Evolutionary conservation across 2,113 vertebrate genomes (phyloP).

Genomic region (Pseudonaja textilis): DNA sequence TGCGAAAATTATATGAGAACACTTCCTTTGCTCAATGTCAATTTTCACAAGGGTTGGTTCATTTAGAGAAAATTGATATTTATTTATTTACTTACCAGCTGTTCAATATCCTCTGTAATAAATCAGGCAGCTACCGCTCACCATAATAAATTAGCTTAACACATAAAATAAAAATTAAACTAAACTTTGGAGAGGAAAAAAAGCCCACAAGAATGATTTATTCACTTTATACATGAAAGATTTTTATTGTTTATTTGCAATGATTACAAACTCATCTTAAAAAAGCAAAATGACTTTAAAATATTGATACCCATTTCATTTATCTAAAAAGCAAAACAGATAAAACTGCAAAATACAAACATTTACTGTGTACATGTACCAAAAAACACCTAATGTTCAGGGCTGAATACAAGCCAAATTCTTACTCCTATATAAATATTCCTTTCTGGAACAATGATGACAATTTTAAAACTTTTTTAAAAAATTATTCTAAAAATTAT

Average conservation of each 20-base stretch:
- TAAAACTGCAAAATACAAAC: slow-evolving; percentile 71
- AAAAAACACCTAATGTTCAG: slow-evolving; percentile 56
- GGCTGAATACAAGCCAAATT: slow-evolving; percentile 64
- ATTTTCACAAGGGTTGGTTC: not conserved
- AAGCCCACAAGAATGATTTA: not conserved
- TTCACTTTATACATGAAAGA: slow-evolving; percentile 69
- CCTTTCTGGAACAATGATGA: slow-evolving; percentile 55
- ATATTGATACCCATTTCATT: slow-evolving; percentile 76
- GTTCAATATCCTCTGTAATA: not conserved
- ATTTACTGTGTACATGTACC: slow-evolving; percentile 68
- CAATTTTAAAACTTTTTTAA: slow-evolving; percentile 70
- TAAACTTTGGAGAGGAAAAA: not conserved
- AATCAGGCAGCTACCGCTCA: not conserved
- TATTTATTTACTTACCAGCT: not conserved
- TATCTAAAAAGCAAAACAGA: slow-evolving; percentile 77
- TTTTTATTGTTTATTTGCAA: slow-evolving; percentile 72
- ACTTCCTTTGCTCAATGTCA: not conserved
- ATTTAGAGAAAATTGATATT: not conserved
- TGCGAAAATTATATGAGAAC: too few species aligned
- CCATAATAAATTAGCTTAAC: not conserved
- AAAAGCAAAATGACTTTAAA: slow-evolving; percentile 77
- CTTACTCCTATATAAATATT: slow-evolving; percentile 67
- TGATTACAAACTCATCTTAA: slow-evolving; percentile 82
- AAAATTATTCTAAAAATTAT: slow-evolving; percentile 69
- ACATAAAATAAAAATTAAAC: not conserved